Evolutionary conservation across 2,113 vertebrate genomes (phyloP), one percentile per base, ranked within the genome.

Genomic region (Salvelinus sp.): DNA sequence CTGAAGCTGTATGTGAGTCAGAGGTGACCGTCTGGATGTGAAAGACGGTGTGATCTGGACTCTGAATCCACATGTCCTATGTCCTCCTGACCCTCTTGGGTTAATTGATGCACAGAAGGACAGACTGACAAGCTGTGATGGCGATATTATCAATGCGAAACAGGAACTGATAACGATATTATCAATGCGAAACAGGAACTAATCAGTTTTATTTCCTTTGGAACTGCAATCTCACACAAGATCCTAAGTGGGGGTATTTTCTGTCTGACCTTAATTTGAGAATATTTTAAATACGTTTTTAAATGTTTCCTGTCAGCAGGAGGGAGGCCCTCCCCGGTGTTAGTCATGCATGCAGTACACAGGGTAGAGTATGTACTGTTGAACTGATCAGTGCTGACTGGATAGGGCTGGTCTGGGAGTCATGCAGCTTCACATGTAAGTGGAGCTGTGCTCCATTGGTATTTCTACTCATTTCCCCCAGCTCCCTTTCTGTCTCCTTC

Each of bases 1-100:
- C 77, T 28, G 62, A 5, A 30, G 54, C 60, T 60, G 18, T 25
- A 64, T 60, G 54, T 65, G 33, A 50, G 73, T 68, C 38, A 50
- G 23, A 74, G 63, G 47, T 66, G 10, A 28, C n/a, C 0, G 66
- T 30, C 30, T 16, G 65, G 27, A 68, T 38, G 16, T 30, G 65
- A 3, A 18, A 68, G 65, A 67, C 14, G 0, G 22, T 9, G 60
- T 18, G 62, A 57, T 20, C 18, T 57, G 18, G n/a, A 62, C 6
- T n/a, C 58, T n/a, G 4, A 22, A 62, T 62, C 58, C 58, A 62
- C 58, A 62, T 62, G 58, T 62, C 0, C 6, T 57, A 20, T 57
- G 13, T 57, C 54, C 18, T 20, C 16, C 3, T 44, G 38, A 44
- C 38, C 9, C 38, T 44, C 16, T 54, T 18, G 4, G n/a, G 13